phyloP scores from a whole-genome alignment of 2,888 invertebrate species.

The Chaetogeoica ovagalla region DNA sequence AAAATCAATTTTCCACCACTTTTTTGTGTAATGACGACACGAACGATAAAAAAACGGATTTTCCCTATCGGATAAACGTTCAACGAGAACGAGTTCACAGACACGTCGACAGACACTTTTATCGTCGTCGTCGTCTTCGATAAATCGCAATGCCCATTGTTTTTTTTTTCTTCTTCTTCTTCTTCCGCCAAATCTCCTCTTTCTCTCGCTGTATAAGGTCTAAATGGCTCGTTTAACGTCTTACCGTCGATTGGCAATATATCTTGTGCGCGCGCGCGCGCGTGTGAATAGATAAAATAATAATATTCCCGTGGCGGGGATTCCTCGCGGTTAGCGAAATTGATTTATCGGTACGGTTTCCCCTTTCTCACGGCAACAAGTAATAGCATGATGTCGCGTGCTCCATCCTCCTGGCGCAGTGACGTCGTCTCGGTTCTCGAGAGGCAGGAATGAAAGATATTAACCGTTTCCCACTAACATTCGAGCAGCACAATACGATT shows the following conservation, averaged over 20 bases:
- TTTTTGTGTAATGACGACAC: too few species aligned
- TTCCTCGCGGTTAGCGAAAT: constrained; percentile 2
- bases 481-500: too few species aligned
- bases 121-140: not conserved
- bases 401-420: too few species aligned
- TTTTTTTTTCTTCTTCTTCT: not conserved
- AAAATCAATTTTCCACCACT: too few species aligned
- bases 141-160: constrained; percentile 11
- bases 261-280: not conserved
- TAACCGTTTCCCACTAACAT: too few species aligned
- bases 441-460: too few species aligned
- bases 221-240: constrained; percentile 52
- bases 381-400: constrained; percentile 2
- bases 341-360: constrained; percentile 45
- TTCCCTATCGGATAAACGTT: too few species aligned
- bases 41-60: too few species aligned
- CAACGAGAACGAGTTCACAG: not conserved
- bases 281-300: not conserved
- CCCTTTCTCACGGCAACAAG: constrained; percentile 50
- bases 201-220: constrained; percentile 45
- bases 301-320: not conserved
- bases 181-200: constrained; percentile 20
- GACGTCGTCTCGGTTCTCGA: too few species aligned
- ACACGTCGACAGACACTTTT: not conserved
- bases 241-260: constrained; percentile 26